Conservation (phyloP, 1,140 invertebrate species). For the Brachionus calyciflorus region DNA sequence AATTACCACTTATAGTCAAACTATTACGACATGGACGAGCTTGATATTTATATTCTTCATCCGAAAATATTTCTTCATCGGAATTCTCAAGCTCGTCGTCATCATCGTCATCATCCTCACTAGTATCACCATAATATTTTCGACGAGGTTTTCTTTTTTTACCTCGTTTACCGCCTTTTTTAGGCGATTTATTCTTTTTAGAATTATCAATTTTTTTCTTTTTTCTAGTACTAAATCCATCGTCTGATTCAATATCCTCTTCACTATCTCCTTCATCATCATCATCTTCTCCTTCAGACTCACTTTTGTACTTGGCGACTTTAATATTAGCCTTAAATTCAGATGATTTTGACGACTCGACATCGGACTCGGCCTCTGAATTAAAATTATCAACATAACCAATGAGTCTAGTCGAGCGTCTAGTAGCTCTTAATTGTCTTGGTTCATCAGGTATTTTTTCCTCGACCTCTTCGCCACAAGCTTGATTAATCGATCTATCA, state of each 20-base stretch:
- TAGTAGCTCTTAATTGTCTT: neutral
- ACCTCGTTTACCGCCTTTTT: too few species aligned
- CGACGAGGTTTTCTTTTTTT: neutral
- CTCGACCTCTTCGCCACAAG: neutral
- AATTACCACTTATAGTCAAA: neutral
- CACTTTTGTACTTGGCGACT: neutral
- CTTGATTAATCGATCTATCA: constrained; percentile 13
- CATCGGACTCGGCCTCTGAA: neutral
- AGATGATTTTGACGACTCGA: neutral
- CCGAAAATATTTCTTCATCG: neutral
- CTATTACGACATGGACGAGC: neutral
- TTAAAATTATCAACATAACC: neutral
- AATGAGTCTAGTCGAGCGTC: neutral
- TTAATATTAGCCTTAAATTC: neutral
- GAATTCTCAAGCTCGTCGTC: neutral
- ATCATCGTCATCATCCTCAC: neutral
- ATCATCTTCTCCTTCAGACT: neutral
- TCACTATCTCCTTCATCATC: too few species aligned
- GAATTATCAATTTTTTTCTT: neutral
- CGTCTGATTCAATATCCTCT: neutral
- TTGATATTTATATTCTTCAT: neutral
- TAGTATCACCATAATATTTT: constrained; percentile 18
- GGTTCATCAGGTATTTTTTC: neutral
- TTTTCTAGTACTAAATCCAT: neutral
- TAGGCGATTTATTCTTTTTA: neutral